phyloP scores from a whole-genome alignment of 2,797 vertebrate genomes.

The Cetoscarus ocellatus region DNA sequence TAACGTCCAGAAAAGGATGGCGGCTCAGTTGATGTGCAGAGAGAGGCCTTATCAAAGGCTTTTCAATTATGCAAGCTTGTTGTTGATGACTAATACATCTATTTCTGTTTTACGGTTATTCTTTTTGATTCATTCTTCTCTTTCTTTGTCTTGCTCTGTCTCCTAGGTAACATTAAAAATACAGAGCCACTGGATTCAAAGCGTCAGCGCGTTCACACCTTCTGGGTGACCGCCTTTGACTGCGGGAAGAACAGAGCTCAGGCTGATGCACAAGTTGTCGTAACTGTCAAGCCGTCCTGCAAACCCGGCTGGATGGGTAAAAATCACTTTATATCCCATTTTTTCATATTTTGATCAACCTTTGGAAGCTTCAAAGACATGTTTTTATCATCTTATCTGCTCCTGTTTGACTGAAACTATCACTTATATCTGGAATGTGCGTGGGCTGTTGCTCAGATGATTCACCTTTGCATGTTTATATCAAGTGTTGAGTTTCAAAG shows the following conservation, averaged over 20 bases:
- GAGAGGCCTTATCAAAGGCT: conserved; percentile 30
- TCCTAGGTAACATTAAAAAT: conserved; percentile 97
- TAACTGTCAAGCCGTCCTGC: conserved; percentile 98
- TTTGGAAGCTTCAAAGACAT: background rate
- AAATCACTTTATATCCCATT: conserved; percentile 9
- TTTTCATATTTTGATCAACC: background rate
- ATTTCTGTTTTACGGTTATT: conserved; percentile 45
- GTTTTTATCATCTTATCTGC: conserved; percentile 10
- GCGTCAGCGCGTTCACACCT: conserved; percentile 91
- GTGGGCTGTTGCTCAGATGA: conserved; percentile 58
- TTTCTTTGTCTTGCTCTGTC: conserved; percentile 35
- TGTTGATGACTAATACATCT: conserved; percentile 59
- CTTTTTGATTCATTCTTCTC: conserved; percentile 35
- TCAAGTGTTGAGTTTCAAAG: conserved; percentile 42
- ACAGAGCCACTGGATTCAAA: conserved; percentile 96
- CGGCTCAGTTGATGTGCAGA: conserved; percentile 4
- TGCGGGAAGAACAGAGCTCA: conserved; percentile 98
- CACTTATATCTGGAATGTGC: conserved; percentile 32
- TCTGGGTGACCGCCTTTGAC: conserved; percentile 98
- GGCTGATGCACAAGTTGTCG: conserved; percentile 94
- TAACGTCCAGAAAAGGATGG: background rate
- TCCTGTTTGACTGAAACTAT: conserved; percentile 24
- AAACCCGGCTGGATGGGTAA: conserved; percentile 99
- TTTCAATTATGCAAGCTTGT: conserved; percentile 34
- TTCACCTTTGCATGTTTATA: conserved; percentile 54